Conservation (phyloP, 30 jellyfish, hydroid and myxozoan species). For the Aurelia aurita region DNA sequence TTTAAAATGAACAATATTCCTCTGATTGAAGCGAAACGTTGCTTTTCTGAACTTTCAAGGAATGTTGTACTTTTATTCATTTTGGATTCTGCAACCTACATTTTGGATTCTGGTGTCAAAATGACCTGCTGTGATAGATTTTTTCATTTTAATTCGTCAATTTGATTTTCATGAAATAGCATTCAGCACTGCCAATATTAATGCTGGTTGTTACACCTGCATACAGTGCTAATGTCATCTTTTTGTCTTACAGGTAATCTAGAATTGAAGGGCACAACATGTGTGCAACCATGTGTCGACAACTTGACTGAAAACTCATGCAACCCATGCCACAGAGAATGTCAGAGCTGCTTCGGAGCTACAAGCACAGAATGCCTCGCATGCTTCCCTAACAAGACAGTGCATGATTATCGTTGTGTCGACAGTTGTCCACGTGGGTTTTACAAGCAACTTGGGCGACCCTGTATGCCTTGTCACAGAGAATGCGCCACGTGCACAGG, state of each 20-base stretch:
- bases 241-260: slow-evolving; percentile 74
- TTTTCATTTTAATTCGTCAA: background rate
- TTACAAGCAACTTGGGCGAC: slow-evolving; percentile 46
- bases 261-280: slow-evolving; percentile 77
- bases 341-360: slow-evolving; percentile 94
- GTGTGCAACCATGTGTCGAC: slow-evolving; percentile 94
- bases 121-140: background rate
- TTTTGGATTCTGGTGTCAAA: no score
- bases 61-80: no score
- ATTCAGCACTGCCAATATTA: no score
- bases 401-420: slow-evolving; percentile 78
- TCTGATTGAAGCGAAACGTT: no score
- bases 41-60: no score
- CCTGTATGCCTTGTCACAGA: slow-evolving; percentile 81
- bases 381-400: slow-evolving; percentile 70
- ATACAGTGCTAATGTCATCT: background rate
- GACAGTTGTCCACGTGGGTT: slow-evolving; percentile 65
- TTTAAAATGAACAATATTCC: no score
- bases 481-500: slow-evolving; percentile 69
- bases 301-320: slow-evolving; percentile 90
- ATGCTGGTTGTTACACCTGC: no score
- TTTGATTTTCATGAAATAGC: no score
- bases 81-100: no score
- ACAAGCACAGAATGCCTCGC: slow-evolving; percentile 75
- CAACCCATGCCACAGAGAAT: slow-evolving; percentile 82